Percentiles rank a stretch among this genome's conserved stretches.
phyloP scores from a whole-genome alignment of 92 coral and sea anemone genomes.

The Porites lobata region DNA sequence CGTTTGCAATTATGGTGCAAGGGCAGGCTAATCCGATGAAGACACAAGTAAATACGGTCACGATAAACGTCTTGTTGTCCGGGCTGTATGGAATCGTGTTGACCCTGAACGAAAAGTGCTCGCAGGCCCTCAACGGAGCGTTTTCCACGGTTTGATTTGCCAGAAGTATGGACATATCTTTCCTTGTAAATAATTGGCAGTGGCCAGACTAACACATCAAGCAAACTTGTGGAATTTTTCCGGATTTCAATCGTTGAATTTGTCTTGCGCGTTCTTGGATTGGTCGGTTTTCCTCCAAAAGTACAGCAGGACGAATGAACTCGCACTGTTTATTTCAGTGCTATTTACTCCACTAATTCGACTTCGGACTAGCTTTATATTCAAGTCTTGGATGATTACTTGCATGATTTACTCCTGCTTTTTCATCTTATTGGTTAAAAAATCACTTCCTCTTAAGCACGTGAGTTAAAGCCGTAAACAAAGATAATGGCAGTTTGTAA shows the following conservation, averaged over 20 bases:
- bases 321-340: background rate
- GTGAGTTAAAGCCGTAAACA: background rate
- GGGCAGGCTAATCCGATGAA: constrained; percentile 79
- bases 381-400: background rate
- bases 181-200: too few species aligned
- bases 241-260: too few species aligned
- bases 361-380: background rate
- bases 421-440: constrained; percentile 14
- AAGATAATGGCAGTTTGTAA: background rate
- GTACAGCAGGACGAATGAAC: background rate
- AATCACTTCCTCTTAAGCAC: constrained; percentile 2
- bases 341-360: background rate
- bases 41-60: constrained; percentile 72
- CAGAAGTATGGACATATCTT: background rate
- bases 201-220: too few species aligned
- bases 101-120: constrained; percentile 66
- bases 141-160: constrained; percentile 1
- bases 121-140: constrained; percentile 24
- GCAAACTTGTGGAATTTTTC: too few species aligned
- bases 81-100: constrained; percentile 68
- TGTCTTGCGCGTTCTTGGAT: background rate
- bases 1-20: constrained; percentile 71
- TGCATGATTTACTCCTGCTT: background rate
- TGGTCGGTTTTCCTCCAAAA: background rate
- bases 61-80: constrained; percentile 36